A percentile compares a stretch with the other conserved stretches of the same genome.
phyloP scores from a whole-genome alignment of 2,797 vertebrate species.

The Labeo calbasu region DNA sequence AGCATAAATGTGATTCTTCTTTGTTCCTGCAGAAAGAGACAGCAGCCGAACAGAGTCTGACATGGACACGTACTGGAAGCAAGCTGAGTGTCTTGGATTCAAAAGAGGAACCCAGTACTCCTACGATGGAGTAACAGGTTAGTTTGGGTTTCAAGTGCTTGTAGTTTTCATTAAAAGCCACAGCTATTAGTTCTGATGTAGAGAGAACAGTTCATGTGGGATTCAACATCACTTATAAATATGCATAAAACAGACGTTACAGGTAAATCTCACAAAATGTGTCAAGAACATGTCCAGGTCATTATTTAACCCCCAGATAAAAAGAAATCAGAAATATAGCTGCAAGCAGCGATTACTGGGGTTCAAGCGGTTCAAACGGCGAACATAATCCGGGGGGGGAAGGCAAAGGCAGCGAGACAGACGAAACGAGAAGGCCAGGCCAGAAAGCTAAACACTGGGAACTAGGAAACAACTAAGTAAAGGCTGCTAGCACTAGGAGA shows the following conservation, averaged over 20 bases:
- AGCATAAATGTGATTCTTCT: not conserved
- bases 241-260: not conserved
- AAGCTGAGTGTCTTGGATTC: constrained; percentile 29
- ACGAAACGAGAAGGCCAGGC: too few relatives aligned
- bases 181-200: not conserved
- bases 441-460: too few relatives aligned
- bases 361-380: too few relatives aligned
- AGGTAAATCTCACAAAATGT: not conserved
- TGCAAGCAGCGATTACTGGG: too few relatives aligned
- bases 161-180: not conserved
- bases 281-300: not conserved
- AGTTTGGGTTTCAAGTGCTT: constrained; percentile 7
- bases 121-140: constrained; percentile 45
- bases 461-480: too few relatives aligned
- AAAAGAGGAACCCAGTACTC: constrained; percentile 15
- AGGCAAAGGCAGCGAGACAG: too few relatives aligned
- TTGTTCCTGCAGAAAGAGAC: constrained; percentile 5
- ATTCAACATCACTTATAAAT: not conserved
- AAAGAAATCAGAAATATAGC: not conserved
- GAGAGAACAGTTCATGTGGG: not conserved
- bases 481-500: too few relatives aligned
- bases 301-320: not conserved
- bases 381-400: too few relatives aligned
- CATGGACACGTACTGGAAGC: constrained; percentile 39
- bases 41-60: not conserved